phyloP scores from a whole-genome alignment of 2,797 vertebrate genomes.

The Staurois parvus region DNA sequence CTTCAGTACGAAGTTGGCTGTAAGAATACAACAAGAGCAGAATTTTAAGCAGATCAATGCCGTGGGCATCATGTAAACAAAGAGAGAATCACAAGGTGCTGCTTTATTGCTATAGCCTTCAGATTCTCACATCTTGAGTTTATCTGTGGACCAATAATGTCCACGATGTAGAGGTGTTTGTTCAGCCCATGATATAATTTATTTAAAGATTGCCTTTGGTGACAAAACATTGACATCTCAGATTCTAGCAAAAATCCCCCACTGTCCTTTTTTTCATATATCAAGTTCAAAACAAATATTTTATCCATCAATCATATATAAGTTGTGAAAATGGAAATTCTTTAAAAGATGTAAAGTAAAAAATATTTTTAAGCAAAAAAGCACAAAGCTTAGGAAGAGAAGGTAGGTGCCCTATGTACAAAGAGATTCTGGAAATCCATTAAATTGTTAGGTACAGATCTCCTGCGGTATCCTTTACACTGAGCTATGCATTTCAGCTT shows the following conservation, averaged over 20 bases:
- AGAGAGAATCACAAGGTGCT: constrained; percentile 56
- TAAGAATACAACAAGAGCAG: constrained; percentile 47
- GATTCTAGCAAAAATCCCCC: constrained; percentile 7
- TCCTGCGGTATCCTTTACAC: neutral
- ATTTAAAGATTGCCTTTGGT: constrained; percentile 31
- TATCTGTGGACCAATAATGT: constrained; percentile 40
- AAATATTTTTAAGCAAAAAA: too few relatives aligned
- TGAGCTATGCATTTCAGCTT: neutral
- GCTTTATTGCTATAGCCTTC: constrained; percentile 49
- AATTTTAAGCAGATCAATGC: constrained; percentile 61
- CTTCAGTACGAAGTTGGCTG: constrained; percentile 38
- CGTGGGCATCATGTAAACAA: constrained; percentile 60
- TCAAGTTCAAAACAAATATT: constrained; percentile 8
- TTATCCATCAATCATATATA: constrained; percentile 1
- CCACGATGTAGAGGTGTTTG: constrained; percentile 20
- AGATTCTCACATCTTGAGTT: constrained; percentile 39
- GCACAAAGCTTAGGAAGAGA: neutral
- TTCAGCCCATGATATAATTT: constrained; percentile 17
- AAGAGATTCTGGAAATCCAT: neutral
- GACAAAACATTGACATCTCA: constrained; percentile 11
- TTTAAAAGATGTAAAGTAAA: neutral
- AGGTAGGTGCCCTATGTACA: neutral
- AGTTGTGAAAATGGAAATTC: neutral
- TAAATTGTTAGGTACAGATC: neutral
- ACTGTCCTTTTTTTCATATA: neutral